Evolutionary conservation across 2,113 vertebrate species (phyloP).

Genomic region (Vicugna pacos): DNA sequence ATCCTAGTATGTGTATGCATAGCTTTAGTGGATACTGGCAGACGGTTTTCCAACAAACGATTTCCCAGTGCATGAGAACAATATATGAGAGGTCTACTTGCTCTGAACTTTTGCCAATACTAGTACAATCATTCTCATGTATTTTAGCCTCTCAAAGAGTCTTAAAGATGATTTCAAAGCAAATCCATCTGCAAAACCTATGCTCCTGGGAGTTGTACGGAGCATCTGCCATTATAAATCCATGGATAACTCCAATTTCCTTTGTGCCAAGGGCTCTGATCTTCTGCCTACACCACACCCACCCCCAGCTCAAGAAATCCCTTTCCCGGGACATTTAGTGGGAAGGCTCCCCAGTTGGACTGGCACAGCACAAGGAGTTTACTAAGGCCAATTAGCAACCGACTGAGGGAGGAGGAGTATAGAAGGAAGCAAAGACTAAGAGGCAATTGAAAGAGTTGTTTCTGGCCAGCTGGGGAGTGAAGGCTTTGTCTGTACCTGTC

Average conservation of each 20-base stretch:
- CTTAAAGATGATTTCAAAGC: neutral
- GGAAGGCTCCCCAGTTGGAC: neutral
- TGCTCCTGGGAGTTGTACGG: neutral
- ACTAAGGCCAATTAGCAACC: neutral
- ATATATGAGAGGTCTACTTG: neutral
- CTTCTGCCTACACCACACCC: neutral
- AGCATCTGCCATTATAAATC: neutral
- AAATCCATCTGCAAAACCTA: neutral
- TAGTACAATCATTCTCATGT: neutral
- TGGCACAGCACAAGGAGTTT: neutral
- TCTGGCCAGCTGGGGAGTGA: neutral
- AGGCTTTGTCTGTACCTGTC: neutral
- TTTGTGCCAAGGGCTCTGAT: neutral
- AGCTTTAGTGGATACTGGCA: neutral
- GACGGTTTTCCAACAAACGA: neutral
- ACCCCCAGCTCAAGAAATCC: neutral
- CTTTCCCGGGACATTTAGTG: neutral
- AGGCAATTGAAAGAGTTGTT: neutral
- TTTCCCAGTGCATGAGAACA: neutral
- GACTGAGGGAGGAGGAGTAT: neutral
- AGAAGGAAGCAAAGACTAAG: neutral
- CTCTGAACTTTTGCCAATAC: neutral
- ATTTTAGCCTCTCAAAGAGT: constrained; percentile 17
- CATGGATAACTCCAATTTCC: neutral
- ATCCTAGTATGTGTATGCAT: neutral